phyloP scores from a whole-genome alignment of 2,888 invertebrate species.

The Lasioglossum marginatum region DNA sequence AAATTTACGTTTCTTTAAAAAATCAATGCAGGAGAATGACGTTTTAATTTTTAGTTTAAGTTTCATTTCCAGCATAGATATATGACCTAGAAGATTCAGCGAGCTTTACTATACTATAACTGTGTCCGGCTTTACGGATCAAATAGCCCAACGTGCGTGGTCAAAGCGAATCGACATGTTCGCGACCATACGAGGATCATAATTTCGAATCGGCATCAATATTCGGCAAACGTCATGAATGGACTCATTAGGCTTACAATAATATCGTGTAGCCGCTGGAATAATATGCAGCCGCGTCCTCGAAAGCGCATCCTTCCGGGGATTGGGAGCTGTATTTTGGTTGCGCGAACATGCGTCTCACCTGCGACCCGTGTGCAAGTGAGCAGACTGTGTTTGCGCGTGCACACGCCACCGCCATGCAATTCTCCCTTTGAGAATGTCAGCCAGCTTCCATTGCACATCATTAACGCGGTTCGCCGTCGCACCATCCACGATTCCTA shows the following conservation, averaged over 20 bases:
- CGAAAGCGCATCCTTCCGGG: conserved; percentile 44
- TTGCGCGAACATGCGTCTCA: conserved; percentile 23
- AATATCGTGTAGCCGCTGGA: conserved; percentile 42
- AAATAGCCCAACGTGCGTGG: not conserved
- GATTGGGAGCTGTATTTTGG: conserved; percentile 50
- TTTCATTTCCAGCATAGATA: too few relatives aligned
- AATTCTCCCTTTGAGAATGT: conserved; percentile 55
- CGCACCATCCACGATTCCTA: conserved; percentile 28
- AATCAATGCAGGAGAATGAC: too few relatives aligned
- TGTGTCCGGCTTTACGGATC: not conserved
- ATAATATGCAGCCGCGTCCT: conserved; percentile 43
- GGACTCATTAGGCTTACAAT: conserved; percentile 49
- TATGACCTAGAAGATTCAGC: too few relatives aligned
- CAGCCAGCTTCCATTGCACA: conserved; percentile 43
- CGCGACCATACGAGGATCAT: not conserved
- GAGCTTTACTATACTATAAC: not conserved
- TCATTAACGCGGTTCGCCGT: conserved; percentile 48
- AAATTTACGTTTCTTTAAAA: too few relatives aligned
- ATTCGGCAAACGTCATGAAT: conserved; percentile 24
- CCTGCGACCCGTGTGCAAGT: conserved; percentile 11
- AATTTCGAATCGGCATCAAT: not conserved
- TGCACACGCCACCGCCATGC: conserved; percentile 18
- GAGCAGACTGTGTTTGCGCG: conserved; percentile 18
- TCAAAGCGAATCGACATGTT: not conserved
- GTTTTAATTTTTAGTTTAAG: too few relatives aligned